A percentile compares a stretch with the other conserved stretches of the same genome.
Conservation (phyloP, 2,888 invertebrate genomes). For the Blastobasis adustella region DNA sequence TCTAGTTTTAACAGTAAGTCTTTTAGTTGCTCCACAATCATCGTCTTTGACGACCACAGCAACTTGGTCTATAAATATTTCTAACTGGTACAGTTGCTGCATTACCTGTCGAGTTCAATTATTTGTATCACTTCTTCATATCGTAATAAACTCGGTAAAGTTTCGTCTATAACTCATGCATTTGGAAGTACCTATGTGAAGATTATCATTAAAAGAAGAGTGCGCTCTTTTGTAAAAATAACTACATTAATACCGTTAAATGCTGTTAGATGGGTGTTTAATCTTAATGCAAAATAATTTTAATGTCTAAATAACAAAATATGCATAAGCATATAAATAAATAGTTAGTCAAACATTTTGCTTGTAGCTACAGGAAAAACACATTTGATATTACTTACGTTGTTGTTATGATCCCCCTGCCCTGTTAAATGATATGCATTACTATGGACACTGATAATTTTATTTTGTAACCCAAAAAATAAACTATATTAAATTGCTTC, state of each 20-base stretch:
- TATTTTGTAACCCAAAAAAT: constrained; percentile 67
- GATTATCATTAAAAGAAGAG: too few relatives aligned
- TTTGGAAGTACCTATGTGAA: too few relatives aligned
- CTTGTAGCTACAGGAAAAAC: too few relatives aligned
- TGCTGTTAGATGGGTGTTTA: too few relatives aligned
- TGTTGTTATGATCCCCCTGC: constrained; percentile 15
- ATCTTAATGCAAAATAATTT: too few relatives aligned
- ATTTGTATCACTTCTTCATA: constrained; percentile 35
- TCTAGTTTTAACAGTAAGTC: constrained; percentile 57
- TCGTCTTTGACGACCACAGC: constrained; percentile 43
- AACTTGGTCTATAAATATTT: constrained; percentile 72
- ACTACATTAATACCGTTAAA: too few relatives aligned
- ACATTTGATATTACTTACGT: too few relatives aligned
- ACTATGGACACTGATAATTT: constrained; percentile 63
- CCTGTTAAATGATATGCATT: constrained; percentile 34
- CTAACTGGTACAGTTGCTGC: constrained; percentile 74
- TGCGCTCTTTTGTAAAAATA: too few relatives aligned
- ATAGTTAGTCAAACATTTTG: too few relatives aligned
- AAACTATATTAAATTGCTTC: constrained; percentile 28
- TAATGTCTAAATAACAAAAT: constrained; percentile 1
- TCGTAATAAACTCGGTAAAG: background rate
- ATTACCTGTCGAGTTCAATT: constrained; percentile 63
- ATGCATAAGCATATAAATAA: constrained; percentile 1
- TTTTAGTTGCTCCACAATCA: constrained; percentile 50
- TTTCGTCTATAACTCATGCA: background rate